Conservation (phyloP, 2,797 vertebrate species). For the Odontamblyopus rebecca region DNA sequence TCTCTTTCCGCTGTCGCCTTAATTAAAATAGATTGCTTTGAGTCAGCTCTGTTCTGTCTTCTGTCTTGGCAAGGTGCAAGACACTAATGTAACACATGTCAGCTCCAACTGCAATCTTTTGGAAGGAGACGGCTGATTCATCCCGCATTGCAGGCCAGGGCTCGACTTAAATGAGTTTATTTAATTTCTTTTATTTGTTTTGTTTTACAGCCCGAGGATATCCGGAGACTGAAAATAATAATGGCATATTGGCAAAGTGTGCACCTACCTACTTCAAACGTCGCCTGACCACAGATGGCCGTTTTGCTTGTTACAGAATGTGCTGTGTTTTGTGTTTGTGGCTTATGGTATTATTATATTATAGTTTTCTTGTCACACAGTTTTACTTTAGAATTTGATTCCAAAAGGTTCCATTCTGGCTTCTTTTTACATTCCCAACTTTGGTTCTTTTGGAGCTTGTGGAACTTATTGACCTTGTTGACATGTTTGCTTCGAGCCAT, state of each 20-base stretch:
- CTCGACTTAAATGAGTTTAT: not conserved
- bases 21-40: not conserved
- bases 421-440: too few relatives aligned
- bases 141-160: not conserved
- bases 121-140: not conserved
- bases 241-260: not conserved
- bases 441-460: too few relatives aligned
- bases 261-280: not conserved
- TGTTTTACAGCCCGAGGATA: not conserved
- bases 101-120: not conserved
- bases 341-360: too few relatives aligned
- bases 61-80: conserved; percentile 1
- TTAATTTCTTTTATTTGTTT: not conserved
- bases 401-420: too few relatives aligned
- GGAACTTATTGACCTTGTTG: too few relatives aligned
- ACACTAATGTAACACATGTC: conserved; percentile 9
- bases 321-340: too few relatives aligned
- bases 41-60: not conserved
- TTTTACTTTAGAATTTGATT: too few relatives aligned
- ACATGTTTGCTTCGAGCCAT: too few relatives aligned
- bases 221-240: not conserved
- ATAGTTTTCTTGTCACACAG: too few relatives aligned
- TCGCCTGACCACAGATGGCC: too few relatives aligned
- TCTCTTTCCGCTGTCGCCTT: not conserved
- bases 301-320: too few relatives aligned